Evolutionary conservation across 1,140 invertebrate species (phyloP).

Genomic region (Zaprionus camerounensis): DNA sequence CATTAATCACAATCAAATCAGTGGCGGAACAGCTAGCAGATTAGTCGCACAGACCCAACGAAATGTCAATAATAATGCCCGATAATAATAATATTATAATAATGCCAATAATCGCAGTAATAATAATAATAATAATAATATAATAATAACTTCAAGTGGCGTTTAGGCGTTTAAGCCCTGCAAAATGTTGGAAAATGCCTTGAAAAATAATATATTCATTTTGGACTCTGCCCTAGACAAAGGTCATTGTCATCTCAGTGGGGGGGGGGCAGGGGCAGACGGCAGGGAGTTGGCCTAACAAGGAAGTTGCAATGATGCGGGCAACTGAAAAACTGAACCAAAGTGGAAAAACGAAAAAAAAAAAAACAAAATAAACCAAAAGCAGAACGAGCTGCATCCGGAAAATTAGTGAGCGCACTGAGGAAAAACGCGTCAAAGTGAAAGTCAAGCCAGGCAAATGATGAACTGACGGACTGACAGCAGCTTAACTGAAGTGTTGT

Average conservation of each 20-base stretch:
- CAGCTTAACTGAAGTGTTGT: conserved; percentile 29
- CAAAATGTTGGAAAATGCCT: no score
- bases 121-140: conserved; percentile 56
- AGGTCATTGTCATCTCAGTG: conserved; percentile 28
- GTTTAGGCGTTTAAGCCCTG: conserved; percentile 20
- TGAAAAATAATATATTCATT: conserved; percentile 1
- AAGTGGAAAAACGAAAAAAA: background rate
- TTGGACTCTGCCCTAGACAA: conserved; percentile 13
- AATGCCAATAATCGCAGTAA: conserved; percentile 57
- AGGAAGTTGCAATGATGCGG: conserved; percentile 49
- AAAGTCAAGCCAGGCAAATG: conserved; percentile 60
- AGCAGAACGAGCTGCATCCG: conserved; percentile 68
- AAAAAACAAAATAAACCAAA: conserved; percentile 15
- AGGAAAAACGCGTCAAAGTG: conserved; percentile 72
- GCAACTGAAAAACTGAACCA: conserved; percentile 11
- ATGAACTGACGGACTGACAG: conserved; percentile 41
- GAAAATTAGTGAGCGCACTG: conserved; percentile 76
- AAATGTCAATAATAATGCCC: conserved; percentile 58
- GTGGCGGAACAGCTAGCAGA: conserved; percentile 65
- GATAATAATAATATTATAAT: conserved; percentile 43
- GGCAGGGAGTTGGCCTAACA: conserved; percentile 20
- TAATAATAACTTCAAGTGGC: conserved; percentile 57
- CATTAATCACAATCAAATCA: conserved; percentile 79
- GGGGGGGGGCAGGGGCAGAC: background rate
- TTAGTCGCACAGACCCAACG: conserved; percentile 35